These are phyloP conservation scores for Mesochorus sp. DNA, from an alignment of 2,888 invertebrate species.

Conservation along the genomic window DNA sequence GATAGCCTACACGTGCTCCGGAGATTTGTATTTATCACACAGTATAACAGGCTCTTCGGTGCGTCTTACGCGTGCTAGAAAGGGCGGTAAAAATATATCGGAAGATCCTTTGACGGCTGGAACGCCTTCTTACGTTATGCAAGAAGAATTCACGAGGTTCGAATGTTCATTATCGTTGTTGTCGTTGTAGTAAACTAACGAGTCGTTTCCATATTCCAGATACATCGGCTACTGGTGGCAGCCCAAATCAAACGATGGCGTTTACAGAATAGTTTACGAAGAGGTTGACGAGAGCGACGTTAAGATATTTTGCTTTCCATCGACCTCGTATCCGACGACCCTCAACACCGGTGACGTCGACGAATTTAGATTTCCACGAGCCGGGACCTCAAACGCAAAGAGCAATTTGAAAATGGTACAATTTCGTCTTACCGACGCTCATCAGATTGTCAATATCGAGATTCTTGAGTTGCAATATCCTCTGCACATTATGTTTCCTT, in stretches of 20 bases:
- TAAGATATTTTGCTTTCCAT: constrained; percentile 94
- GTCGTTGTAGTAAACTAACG: too few relatives aligned
- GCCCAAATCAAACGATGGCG: constrained; percentile 88
- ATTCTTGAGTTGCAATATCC: constrained; percentile 90
- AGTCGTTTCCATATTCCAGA: constrained; percentile 66
- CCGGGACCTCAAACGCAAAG: constrained; percentile 95
- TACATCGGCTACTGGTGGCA: constrained; percentile 99
- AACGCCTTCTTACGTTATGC: constrained; percentile 98
- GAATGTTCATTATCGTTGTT: background rate
- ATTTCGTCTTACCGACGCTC: constrained; percentile 86
- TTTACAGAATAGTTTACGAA: constrained; percentile 92
- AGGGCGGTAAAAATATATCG: constrained; percentile 86
- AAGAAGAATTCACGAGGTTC: constrained; percentile 93
- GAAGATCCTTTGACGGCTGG: constrained; percentile 96
- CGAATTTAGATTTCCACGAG: constrained; percentile 94
- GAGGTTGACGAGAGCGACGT: constrained; percentile 96
- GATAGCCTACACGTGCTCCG: constrained; percentile 94
- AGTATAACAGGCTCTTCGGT: constrained; percentile 87
- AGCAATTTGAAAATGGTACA: constrained; percentile 94
- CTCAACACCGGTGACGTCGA: constrained; percentile 91
- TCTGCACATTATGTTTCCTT: constrained; percentile 92
- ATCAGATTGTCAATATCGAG: constrained; percentile 89
- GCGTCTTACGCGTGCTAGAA: constrained; percentile 88
- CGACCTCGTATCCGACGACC: constrained; percentile 84
- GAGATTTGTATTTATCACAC: constrained; percentile 95